A percentile compares a stretch with the other conserved stretches of the same genome.
Conservation (phyloP, 2,797 vertebrate genomes). For the Ataeniobius toweri region DNA sequence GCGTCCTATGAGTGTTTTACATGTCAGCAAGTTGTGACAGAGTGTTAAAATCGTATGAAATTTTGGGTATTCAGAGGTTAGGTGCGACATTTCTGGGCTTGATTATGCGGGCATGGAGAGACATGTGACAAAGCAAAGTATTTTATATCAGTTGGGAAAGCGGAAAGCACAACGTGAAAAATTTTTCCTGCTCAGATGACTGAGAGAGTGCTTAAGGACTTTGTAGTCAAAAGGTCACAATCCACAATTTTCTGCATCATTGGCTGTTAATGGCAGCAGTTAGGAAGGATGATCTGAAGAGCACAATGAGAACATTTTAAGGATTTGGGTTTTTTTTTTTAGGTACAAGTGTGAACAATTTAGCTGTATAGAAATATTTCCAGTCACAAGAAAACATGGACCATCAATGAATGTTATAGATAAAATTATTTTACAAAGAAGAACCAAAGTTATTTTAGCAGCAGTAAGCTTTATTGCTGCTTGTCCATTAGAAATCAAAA, state of each 20-base stretch:
- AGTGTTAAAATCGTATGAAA: slow-evolving; percentile 52
- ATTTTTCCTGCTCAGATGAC: slow-evolving; percentile 39
- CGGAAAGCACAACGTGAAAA: slow-evolving; percentile 20
- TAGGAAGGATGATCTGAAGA: neutral
- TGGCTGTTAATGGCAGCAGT: slow-evolving; percentile 28
- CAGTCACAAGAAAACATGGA: neutral
- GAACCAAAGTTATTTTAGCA: neutral
- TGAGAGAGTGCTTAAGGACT: slow-evolving; percentile 37
- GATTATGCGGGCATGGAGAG: slow-evolving; percentile 18
- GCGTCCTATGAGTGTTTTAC: slow-evolving; percentile 62
- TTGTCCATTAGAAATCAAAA: neutral
- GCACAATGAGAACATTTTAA: slow-evolving; percentile 11
- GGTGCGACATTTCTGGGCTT: slow-evolving; percentile 34
- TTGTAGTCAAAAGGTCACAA: slow-evolving; percentile 51
- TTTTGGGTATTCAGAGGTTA: slow-evolving; percentile 29
- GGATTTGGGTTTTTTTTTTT: neutral
- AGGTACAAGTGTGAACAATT: neutral
- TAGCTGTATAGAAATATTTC: neutral
- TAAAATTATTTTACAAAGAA: neutral
- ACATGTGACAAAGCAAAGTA: slow-evolving; percentile 50
- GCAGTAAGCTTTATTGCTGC: neutral
- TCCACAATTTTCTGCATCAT: slow-evolving; percentile 52
- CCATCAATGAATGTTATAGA: neutral
- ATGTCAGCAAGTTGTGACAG: slow-evolving; percentile 56
- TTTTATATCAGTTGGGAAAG: slow-evolving; percentile 41